Evolutionary conservation across 2,888 invertebrate genomes (phyloP).

Genomic region (Xanthorhoe spadicearia): DNA sequence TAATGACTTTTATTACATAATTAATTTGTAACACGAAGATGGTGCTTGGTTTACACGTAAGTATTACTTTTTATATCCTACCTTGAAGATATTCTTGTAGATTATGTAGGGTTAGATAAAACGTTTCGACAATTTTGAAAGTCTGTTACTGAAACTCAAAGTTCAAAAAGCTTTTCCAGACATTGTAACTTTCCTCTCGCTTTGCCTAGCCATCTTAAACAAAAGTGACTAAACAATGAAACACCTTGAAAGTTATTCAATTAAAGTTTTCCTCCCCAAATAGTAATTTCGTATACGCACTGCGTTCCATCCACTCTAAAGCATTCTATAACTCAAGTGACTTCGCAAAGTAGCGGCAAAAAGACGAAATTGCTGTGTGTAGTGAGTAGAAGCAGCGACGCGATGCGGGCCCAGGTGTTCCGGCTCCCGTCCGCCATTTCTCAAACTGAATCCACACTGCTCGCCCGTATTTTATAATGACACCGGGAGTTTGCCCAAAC

Average conservation of each 20-base stretch:
- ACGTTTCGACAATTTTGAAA: background rate
- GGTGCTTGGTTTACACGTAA: conserved; percentile 9
- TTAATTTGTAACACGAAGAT: conserved; percentile 30
- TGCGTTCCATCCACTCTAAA: conserved; percentile 45
- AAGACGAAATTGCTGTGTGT: conserved; percentile 51
- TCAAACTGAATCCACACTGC: conserved; percentile 79
- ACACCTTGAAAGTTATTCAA: conserved; percentile 35
- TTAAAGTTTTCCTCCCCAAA: conserved; percentile 38
- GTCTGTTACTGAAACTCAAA: background rate
- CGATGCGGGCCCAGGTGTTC: conserved; percentile 69
- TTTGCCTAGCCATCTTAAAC: conserved; percentile 20
- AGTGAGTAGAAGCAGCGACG: conserved; percentile 54
- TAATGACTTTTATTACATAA: conserved; percentile 29
- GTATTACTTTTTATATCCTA: background rate
- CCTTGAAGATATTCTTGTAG: background rate
- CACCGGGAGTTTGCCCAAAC: conserved; percentile 74
- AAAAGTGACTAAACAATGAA: conserved; percentile 28
- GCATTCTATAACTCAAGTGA: conserved; percentile 58
- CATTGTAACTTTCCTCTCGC: conserved; percentile 12
- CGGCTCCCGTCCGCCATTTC: conserved; percentile 74
- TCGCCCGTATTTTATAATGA: conserved; percentile 81
- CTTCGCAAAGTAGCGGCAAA: conserved; percentile 57
- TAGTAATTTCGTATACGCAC: conserved; percentile 37
- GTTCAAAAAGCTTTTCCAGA: conserved; percentile 18
- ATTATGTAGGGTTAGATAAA: background rate